These are phyloP conservation scores for Polydrusus cervinus DNA, from an alignment of 2,888 invertebrate genomes.

Conservation along the genomic window DNA sequence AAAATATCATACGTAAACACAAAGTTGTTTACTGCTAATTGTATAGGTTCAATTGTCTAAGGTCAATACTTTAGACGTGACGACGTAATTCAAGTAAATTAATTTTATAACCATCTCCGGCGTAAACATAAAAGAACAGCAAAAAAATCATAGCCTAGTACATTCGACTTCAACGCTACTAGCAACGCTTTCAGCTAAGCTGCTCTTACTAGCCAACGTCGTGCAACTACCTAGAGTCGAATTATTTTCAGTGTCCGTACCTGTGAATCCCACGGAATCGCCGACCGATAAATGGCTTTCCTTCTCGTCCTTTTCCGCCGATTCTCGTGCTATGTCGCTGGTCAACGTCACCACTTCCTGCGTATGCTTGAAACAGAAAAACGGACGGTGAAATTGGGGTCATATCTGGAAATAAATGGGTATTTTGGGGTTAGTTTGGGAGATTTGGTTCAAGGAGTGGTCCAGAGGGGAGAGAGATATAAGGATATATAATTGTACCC, in stretches of 20 bases:
- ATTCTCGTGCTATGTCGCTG: constrained; percentile 76
- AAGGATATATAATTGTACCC: neutral
- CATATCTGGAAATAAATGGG: constrained; percentile 23
- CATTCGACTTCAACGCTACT: constrained; percentile 68
- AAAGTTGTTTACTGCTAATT: too few species aligned
- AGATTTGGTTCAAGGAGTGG: neutral
- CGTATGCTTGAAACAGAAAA: constrained; percentile 71
- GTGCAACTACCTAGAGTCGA: constrained; percentile 66
- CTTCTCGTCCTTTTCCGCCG: constrained; percentile 72
- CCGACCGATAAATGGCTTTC: constrained; percentile 77
- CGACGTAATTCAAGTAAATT: too few species aligned
- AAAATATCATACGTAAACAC: too few species aligned
- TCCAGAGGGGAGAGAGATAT: neutral
- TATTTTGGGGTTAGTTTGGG: constrained; percentile 11
- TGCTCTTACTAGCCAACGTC: constrained; percentile 65
- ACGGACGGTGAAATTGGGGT: constrained; percentile 2
- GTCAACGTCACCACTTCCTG: constrained; percentile 83
- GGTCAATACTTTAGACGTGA: too few species aligned
- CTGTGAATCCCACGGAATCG: constrained; percentile 72
- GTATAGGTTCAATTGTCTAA: too few species aligned
- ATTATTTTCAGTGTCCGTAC: constrained; percentile 73
- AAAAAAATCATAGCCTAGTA: constrained; percentile 66
- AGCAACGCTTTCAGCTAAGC: constrained; percentile 56
- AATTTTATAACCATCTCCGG: too few species aligned
- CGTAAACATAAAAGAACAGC: too few species aligned